phyloP scores from a whole-genome alignment of 1,140 invertebrate species.

The Lethocerus indicus region DNA sequence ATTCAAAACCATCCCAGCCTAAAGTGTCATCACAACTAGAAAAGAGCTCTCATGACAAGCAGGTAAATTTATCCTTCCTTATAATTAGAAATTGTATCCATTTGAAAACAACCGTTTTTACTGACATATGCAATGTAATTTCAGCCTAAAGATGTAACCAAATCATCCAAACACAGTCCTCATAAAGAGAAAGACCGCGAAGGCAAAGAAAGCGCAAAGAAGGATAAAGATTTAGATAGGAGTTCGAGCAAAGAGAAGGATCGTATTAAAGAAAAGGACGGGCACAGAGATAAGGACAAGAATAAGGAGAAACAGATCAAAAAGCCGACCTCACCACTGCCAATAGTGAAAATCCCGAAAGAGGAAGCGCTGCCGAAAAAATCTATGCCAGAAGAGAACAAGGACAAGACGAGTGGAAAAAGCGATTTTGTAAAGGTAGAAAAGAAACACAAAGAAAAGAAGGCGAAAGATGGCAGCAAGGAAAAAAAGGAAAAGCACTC shows the following conservation, averaged over 20 bases:
- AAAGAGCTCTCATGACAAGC: slow-evolving; percentile 17
- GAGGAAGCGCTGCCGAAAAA: slow-evolving; percentile 11
- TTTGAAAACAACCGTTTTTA: too few species aligned
- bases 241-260: slow-evolving; percentile 24
- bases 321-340: slow-evolving; percentile 9
- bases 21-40: slow-evolving; percentile 30
- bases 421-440: slow-evolving; percentile 9
- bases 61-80: too few species aligned
- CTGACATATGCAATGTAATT: too few species aligned
- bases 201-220: slow-evolving; percentile 37
- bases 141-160: slow-evolving; percentile 15
- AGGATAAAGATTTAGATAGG: slow-evolving; percentile 23
- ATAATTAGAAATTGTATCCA: too few species aligned
- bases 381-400: slow-evolving; percentile 20
- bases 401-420: slow-evolving; percentile 16
- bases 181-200: slow-evolving; percentile 34
- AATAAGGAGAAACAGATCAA: slow-evolving; percentile 8
- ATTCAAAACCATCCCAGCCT: slow-evolving; percentile 27
- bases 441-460: slow-evolving; percentile 14
- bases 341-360: slow-evolving; percentile 6
- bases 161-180: slow-evolving; percentile 26
- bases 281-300: slow-evolving; percentile 23
- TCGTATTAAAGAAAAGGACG: slow-evolving; percentile 21
- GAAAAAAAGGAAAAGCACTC: slow-evolving; percentile 22
- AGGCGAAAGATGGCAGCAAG: slow-evolving; percentile 13